Evolutionary conservation across 2,113 vertebrate genomes (phyloP).

Genomic region (Varanus komodoensis): DNA sequence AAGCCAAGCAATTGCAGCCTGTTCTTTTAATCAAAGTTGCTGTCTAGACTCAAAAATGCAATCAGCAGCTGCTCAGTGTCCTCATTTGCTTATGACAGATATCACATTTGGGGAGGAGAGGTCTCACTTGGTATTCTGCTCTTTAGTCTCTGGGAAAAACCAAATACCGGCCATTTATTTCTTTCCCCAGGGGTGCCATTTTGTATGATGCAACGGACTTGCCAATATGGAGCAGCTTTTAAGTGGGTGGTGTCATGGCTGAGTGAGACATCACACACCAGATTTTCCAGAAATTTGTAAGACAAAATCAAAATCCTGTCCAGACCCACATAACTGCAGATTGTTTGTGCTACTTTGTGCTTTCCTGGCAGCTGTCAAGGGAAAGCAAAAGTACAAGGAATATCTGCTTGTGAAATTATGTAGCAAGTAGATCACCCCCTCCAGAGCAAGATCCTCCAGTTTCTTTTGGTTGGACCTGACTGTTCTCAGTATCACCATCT

Average conservation of each 20-base stretch:
- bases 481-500: no score
- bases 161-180: background rate
- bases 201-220: background rate
- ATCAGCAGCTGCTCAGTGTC: background rate
- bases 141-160: background rate
- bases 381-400: no score
- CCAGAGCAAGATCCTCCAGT: no score
- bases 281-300: background rate
- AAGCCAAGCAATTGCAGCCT: background rate
- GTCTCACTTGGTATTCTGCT: background rate
- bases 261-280: background rate
- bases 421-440: no score
- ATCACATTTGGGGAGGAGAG: background rate
- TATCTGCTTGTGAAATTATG: no score
- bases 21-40: background rate
- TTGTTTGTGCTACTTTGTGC: no score
- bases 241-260: background rate
- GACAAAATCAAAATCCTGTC: background rate
- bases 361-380: no score
- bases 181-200: background rate
- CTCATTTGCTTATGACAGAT: background rate
- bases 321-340: background rate
- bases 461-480: no score
- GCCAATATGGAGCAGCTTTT: background rate
- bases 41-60: background rate